phyloP scores from a whole-genome alignment of 1,140 invertebrate species.

The Phenacoccus solenopsis region DNA sequence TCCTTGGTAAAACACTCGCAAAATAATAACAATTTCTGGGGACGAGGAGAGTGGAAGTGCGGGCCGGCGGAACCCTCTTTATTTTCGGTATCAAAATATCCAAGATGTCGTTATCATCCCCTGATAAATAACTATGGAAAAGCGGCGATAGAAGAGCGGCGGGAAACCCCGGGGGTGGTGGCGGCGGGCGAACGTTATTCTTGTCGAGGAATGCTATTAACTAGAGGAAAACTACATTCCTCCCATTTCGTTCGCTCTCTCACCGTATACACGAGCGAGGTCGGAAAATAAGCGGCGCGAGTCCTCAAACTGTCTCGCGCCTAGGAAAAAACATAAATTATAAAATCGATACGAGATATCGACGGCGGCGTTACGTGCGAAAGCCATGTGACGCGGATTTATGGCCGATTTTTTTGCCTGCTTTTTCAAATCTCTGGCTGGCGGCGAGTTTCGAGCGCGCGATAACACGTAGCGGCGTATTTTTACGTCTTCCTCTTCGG shows the following conservation, averaged over 20 bases:
- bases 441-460: too few relatives aligned
- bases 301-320: background rate
- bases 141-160: too few relatives aligned
- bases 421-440: background rate
- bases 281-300: background rate
- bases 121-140: constrained; percentile 1
- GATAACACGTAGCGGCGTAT: too few relatives aligned
- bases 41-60: background rate
- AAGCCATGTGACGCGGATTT: background rate
- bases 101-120: constrained; percentile 1
- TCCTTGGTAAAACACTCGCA: too few relatives aligned
- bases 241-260: background rate
- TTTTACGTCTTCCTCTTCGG: too few relatives aligned
- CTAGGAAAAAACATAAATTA: background rate
- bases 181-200: background rate
- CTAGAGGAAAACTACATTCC: background rate
- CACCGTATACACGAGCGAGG: too few relatives aligned
- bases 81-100: constrained; percentile 3
- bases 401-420: background rate
- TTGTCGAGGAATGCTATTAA: constrained; percentile 1
- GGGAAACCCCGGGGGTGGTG: too few relatives aligned
- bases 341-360: constrained; percentile 1
- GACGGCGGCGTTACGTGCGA: background rate
- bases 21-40: background rate
- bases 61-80: background rate